Base-by-base conservation (phyloP, 2,888 invertebrate species). In the Cabera pusaria region DNA sequence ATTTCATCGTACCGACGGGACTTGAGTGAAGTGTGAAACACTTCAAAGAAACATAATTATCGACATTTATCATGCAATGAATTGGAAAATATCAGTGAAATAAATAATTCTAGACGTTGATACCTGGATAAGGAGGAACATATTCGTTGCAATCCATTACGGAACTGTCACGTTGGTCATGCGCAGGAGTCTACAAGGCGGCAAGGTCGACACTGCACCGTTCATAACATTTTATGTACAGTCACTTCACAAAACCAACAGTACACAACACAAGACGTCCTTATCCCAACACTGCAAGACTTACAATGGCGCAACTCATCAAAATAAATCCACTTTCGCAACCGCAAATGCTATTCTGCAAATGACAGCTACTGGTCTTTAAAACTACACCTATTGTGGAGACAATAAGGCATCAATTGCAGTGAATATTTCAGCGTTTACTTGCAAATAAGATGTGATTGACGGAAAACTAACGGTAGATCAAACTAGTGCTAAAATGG, bases 121-220 rank as follows among this genome's bases (percentile, higher is more conserved):
- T 74, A 80, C 77, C 75, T 78, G 76, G 75, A 53, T 68, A 72
- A 38, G 71, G 69, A 56, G 72, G 76, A 49, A 70, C 25, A 41
- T 43, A 50, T 39, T 53, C 58, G 68, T 64, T 64, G 62, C 65
- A 73, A 80, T 85, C 76, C 76, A 81, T 85, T 72, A 75, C 52
- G 46, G 65, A 71, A 74, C 65, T 73, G 81, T 75, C 78, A 71
- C 69, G 58, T 59, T 50, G 66, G 68, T 72, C 68, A 66, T 74
- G 75, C 75, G 79, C 79, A 64, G 74, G 72, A 75, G 79, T 68
- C 72, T 66, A 69, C 63, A 64, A 70, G 64, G 66, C 68, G 62
- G 65, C 83, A 84, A 86, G 83, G 84, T 81, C 77, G 68, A 43
- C 64, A 69, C 65, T 81, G 78, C 79, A 81, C 59, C 61, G 64